A percentile compares a stretch with the other conserved stretches of the same genome.
These are phyloP conservation scores for Phoxinus phoxinus DNA, from an alignment of 2,113 vertebrate genomes.

Conservation along the genomic window DNA sequence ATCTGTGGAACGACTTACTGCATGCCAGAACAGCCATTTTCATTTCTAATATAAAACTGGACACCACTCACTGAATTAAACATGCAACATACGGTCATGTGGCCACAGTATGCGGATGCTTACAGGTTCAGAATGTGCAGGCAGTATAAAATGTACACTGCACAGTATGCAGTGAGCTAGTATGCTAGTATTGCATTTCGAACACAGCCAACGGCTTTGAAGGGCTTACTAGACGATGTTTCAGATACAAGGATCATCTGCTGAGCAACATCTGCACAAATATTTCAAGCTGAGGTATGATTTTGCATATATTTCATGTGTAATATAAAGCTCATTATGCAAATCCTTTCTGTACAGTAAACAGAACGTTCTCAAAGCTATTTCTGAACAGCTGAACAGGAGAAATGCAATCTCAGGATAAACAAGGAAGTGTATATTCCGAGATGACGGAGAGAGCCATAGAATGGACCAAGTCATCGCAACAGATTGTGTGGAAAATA, in stretches of 20 bases:
- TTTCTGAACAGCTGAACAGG: neutral
- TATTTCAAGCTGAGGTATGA: neutral
- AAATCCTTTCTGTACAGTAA: neutral
- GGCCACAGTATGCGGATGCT: no score
- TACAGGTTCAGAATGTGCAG: neutral
- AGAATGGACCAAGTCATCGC: neutral
- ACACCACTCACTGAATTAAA: neutral
- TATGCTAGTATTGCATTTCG: neutral
- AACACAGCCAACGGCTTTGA: neutral
- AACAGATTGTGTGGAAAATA: neutral
- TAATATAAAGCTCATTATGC: slow-evolving; percentile 5
- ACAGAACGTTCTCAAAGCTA: no score
- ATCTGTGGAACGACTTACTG: neutral
- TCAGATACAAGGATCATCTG: neutral
- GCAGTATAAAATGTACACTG: neutral
- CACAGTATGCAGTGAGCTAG: neutral
- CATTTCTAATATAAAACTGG: neutral
- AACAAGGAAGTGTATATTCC: neutral
- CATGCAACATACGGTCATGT: neutral
- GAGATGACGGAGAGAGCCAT: neutral
- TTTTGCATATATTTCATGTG: neutral
- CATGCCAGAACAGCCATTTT: neutral
- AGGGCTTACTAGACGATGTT: neutral
- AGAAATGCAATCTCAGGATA: neutral
- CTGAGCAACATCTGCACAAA: neutral